These are phyloP conservation scores for Ladona fulva DNA, from an alignment of 1,140 invertebrate species.

Conservation along the genomic window DNA sequence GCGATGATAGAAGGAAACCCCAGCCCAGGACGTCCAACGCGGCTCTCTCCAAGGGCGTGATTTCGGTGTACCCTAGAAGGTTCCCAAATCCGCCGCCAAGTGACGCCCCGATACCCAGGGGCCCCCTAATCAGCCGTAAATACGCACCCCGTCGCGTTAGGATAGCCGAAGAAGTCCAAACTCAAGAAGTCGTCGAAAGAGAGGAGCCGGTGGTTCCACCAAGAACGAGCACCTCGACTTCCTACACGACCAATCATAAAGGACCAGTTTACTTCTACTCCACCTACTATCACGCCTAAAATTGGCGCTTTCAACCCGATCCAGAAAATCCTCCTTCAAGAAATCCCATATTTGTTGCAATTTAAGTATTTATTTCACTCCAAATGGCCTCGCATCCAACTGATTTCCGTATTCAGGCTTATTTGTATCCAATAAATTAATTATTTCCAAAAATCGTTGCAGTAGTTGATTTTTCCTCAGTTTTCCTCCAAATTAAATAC, in stretches of 20 bases:
- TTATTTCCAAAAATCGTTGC: too few relatives aligned
- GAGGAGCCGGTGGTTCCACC: neutral
- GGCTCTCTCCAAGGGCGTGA: neutral
- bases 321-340: too few relatives aligned
- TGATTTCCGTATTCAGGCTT: too few relatives aligned
- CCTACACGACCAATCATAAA: neutral
- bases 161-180: neutral
- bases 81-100: neutral
- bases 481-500: too few relatives aligned
- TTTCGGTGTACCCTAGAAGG: neutral
- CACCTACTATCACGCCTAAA: neutral
- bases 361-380: too few relatives aligned
- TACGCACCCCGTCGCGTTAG: neutral
- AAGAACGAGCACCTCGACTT: neutral
- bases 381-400: too few relatives aligned
- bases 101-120: neutral
- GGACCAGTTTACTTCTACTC: neutral
- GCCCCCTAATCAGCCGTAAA: neutral
- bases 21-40: neutral
- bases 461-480: too few relatives aligned
- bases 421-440: too few relatives aligned
- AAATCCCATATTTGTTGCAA: too few relatives aligned
- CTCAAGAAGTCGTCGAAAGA: neutral
- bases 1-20: neutral
- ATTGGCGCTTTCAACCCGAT: neutral